Evolutionary conservation across 2,888 invertebrate genomes (phyloP).

Genomic region (Nomada ferruginata): DNA sequence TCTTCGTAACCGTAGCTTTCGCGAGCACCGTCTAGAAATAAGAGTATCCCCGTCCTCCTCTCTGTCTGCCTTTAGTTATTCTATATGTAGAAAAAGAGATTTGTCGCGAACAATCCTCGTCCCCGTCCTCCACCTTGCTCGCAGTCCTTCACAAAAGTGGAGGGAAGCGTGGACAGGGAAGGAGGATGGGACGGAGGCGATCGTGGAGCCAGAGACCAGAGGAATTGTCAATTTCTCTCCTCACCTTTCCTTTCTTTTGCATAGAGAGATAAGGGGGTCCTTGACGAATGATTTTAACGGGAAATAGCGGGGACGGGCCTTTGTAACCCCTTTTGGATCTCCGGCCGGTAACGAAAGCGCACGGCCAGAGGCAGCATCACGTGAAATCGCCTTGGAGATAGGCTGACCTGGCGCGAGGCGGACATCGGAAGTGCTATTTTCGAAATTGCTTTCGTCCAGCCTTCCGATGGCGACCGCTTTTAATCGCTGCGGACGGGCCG

Average conservation of each 20-base stretch:
- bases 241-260: slow-evolving; percentile 53
- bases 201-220: slow-evolving; percentile 38
- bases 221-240: slow-evolving; percentile 66
- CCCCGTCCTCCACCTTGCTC: slow-evolving; percentile 39
- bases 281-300: slow-evolving; percentile 70
- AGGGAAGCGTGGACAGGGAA: slow-evolving; percentile 12
- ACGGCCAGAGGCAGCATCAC: slow-evolving; percentile 51
- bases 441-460: slow-evolving; percentile 46
- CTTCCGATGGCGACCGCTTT: background rate
- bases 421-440: slow-evolving; percentile 54
- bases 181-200: background rate
- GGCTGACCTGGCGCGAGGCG: slow-evolving; percentile 37
- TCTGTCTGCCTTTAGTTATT: slow-evolving; percentile 25
- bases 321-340: slow-evolving; percentile 63
- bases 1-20: background rate
- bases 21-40: slow-evolving; percentile 11
- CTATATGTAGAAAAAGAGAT: slow-evolving; percentile 44
- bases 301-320: slow-evolving; percentile 66
- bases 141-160: slow-evolving; percentile 41
- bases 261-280: slow-evolving; percentile 70
- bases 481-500: background rate
- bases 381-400: slow-evolving; percentile 65
- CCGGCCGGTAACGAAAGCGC: slow-evolving; percentile 44
- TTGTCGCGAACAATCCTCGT: slow-evolving; percentile 45
- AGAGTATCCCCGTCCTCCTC: background rate